Evolutionary conservation across 2,888 invertebrate genomes (phyloP).

Genomic region (Diaprepes abbreviatus): DNA sequence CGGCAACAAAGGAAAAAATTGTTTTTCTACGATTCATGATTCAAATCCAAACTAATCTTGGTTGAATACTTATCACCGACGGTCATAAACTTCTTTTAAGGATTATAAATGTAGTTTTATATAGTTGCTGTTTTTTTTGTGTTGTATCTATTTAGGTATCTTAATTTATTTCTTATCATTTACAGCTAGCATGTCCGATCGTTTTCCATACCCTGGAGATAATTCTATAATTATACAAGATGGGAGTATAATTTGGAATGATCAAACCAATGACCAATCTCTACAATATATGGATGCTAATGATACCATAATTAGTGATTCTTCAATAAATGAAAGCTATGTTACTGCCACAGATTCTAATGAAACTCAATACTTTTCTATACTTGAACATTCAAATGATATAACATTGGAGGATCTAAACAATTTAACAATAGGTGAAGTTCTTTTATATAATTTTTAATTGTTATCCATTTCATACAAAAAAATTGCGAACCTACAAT

Average conservation of each 20-base stretch:
- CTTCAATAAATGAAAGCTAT: slow-evolving; percentile 59
- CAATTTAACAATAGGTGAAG: slow-evolving; percentile 49
- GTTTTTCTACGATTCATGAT: too few species aligned
- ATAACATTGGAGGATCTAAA: slow-evolving; percentile 56
- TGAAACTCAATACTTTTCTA: slow-evolving; percentile 63
- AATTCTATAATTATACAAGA: slow-evolving; percentile 37
- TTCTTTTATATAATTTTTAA: too few species aligned
- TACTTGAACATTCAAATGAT: slow-evolving; percentile 60
- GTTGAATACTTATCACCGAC: too few species aligned
- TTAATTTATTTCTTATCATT: not conserved
- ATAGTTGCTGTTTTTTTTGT: too few species aligned
- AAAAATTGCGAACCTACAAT: too few species aligned
- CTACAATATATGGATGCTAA: slow-evolving; percentile 44
- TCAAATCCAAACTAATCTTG: too few species aligned
- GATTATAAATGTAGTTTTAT: too few species aligned
- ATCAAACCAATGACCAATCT: slow-evolving; percentile 28
- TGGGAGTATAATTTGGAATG: slow-evolving; percentile 42
- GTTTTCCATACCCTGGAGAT: slow-evolving; percentile 32
- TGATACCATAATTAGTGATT: slow-evolving; percentile 53
- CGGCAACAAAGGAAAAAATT: too few species aligned
- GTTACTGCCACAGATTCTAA: slow-evolving; percentile 60
- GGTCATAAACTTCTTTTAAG: too few species aligned
- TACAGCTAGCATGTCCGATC: slow-evolving; percentile 30
- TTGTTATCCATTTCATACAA: too few species aligned
- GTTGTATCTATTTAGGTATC: too few species aligned